Evolutionary conservation across 2,888 invertebrate genomes (phyloP).

Genomic region (Drosophila nr. fundita): DNA sequence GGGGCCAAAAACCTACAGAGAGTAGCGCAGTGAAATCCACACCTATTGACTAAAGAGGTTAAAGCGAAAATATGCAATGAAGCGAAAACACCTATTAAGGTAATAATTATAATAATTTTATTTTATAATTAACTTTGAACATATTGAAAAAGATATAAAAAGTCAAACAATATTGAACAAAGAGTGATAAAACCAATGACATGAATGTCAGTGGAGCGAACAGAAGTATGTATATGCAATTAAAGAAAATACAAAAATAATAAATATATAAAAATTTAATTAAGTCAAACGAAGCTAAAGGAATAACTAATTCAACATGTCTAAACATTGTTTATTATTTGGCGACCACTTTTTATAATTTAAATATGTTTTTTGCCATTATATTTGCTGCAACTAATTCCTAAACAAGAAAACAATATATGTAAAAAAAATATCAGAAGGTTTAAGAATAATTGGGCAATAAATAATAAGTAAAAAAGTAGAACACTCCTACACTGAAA

Average conservation of each 20-base stretch:
- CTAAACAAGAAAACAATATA: not conserved
- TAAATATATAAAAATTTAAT: not conserved
- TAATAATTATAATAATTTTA: not conserved
- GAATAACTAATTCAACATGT: not conserved
- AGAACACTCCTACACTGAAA: not conserved
- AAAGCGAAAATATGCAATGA: not conserved
- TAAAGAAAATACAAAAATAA: not conserved
- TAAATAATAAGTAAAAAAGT: too few relatives aligned
- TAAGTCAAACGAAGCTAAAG: not conserved
- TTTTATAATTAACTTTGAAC: not conserved
- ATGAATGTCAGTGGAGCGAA: not conserved
- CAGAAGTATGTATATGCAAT: not conserved
- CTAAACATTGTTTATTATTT: not conserved
- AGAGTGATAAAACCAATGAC: not conserved
- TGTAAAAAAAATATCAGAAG: not conserved
- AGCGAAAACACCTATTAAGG: not conserved
- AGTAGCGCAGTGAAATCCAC: slow-evolving; percentile 16
- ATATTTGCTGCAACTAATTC: not conserved
- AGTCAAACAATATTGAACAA: not conserved
- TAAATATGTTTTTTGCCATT: not conserved
- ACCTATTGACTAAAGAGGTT: slow-evolving; percentile 12
- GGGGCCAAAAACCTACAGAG: slow-evolving; percentile 7
- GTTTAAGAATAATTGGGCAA: rapidly evolving
- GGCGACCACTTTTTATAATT: not conserved
- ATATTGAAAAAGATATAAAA: not conserved